Conservation (phyloP, 2,888 invertebrate genomes). For the Ophion slaviceki region DNA sequence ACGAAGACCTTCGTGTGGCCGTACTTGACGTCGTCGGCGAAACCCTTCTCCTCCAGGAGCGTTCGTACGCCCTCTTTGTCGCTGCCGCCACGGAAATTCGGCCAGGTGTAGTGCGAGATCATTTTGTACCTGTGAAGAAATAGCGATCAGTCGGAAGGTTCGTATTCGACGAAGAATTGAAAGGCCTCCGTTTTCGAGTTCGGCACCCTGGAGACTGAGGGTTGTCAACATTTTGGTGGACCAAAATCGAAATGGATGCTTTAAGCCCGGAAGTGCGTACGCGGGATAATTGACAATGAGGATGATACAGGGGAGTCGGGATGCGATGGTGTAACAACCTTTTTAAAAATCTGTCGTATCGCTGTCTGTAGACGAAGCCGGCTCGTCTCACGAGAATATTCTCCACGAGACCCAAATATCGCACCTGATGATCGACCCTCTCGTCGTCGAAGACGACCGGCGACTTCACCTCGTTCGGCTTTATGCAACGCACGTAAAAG, state of each 20-base stretch:
- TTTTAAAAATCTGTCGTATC: slow-evolving; percentile 96
- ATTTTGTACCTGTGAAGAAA: slow-evolving; percentile 92
- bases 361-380: slow-evolving; percentile 98
- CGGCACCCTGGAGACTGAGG: too few relatives aligned
- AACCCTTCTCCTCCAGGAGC: slow-evolving; percentile 92
- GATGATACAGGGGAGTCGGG: neutral
- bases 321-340: slow-evolving; percentile 84
- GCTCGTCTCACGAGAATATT: slow-evolving; percentile 98
- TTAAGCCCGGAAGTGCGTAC: too few relatives aligned
- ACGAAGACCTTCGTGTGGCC: slow-evolving; percentile 99
- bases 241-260: neutral
- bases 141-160: neutral
- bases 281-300: too few relatives aligned
- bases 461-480: slow-evolving; percentile 97
- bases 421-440: slow-evolving; percentile 90
- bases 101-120: slow-evolving; percentile 98
- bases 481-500: slow-evolving; percentile 98
- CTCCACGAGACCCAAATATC: slow-evolving; percentile 96
- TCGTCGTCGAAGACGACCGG: slow-evolving; percentile 93
- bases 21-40: slow-evolving; percentile 93
- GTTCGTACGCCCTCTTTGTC: slow-evolving; percentile 94
- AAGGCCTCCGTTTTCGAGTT: too few relatives aligned
- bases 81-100: slow-evolving; percentile 92
- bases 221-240: too few relatives aligned
- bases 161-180: neutral